Evolutionary conservation across 2,113 vertebrate genomes (phyloP).

Genomic region (Archilochus colubris): DNA sequence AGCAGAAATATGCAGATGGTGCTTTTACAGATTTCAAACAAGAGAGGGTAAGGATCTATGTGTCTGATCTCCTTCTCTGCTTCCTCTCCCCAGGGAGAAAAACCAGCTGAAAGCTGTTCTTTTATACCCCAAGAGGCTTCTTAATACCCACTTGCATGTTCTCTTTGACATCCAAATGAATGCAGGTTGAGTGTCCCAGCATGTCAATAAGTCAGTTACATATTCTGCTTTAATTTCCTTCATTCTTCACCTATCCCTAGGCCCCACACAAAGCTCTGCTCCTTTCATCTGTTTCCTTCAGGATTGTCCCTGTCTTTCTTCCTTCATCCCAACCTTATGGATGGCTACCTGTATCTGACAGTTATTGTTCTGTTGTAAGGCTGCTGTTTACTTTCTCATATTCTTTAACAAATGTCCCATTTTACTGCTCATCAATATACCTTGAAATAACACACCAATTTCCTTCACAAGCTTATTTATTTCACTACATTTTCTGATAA

Average conservation of each 20-base stretch:
- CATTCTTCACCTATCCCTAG: neutral
- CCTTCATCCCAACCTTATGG: conserved; percentile 45
- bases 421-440: neutral
- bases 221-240: conserved; percentile 69
- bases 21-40: conserved; percentile 85
- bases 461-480: neutral
- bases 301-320: conserved; percentile 44
- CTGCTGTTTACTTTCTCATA: conserved; percentile 20
- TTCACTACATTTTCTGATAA: neutral
- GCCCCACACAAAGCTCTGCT: neutral
- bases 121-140: conserved; percentile 47
- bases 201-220: conserved; percentile 74
- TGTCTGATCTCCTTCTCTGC: conserved; percentile 54
- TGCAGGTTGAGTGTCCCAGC: conserved; percentile 69
- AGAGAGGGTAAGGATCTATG: conserved; percentile 86
- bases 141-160: conserved; percentile 73
- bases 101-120: neutral
- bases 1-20: conserved; percentile 85
- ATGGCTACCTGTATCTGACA: conserved; percentile 43
- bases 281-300: conserved; percentile 27
- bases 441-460: neutral
- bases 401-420: neutral
- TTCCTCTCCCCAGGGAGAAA: neutral
- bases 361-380: conserved; percentile 43
- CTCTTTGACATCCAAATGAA: conserved; percentile 71